phyloP scores from a whole-genome alignment of 2,888 invertebrate species.

The Odontomyia ornata region DNA sequence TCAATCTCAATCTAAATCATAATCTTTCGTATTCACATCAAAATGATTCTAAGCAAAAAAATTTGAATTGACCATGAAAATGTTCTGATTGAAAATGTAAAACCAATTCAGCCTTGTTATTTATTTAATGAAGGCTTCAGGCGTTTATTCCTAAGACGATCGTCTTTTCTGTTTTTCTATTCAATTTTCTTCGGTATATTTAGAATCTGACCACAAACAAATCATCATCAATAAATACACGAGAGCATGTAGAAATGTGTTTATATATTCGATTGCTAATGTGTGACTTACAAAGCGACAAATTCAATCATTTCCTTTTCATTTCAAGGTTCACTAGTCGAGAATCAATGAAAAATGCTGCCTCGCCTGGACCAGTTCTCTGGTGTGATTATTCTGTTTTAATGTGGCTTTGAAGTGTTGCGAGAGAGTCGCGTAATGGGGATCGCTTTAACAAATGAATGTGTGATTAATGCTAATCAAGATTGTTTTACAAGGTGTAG shows the following conservation, averaged over 20 bases:
- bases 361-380: slow-evolving; percentile 10
- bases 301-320: slow-evolving; percentile 19
- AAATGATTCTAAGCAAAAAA: not conserved
- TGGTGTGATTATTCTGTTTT: not conserved
- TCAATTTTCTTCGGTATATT: not conserved
- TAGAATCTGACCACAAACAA: slow-evolving; percentile 7
- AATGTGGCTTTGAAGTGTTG: not conserved
- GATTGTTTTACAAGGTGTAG: not conserved
- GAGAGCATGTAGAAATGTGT: not conserved
- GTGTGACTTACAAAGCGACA: not conserved
- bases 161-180: not conserved
- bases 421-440: not conserved
- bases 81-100: not conserved
- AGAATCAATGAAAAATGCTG: slow-evolving; percentile 4
- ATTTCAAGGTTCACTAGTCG: slow-evolving; percentile 1
- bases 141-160: not conserved
- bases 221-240: not conserved
- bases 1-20: not conserved
- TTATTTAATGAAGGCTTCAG: not conserved
- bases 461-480: not conserved
- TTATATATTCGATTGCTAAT: not conserved
- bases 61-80: not conserved
- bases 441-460: not conserved
- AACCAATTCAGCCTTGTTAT: not conserved
- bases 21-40: not conserved